Evolutionary conservation across 1,140 invertebrate species (phyloP), one percentile per base, ranked within the genome.

Genomic region (Cherax quadricarinatus): DNA sequence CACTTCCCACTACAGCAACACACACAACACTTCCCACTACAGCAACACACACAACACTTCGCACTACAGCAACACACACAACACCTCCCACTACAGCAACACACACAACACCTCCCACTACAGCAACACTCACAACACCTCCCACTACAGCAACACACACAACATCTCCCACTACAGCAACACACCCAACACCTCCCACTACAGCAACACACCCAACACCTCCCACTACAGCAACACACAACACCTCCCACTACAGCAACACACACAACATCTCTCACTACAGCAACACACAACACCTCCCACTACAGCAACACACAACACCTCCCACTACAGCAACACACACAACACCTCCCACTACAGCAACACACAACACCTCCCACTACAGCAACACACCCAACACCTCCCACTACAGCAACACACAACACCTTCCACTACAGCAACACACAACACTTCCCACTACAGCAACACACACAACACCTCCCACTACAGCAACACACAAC

Each of bases 91-190:
- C 30, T 41, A 41, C 30, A 41, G 30, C 30, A 41, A 49, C 86
- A 49, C 73, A 86, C 84, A 41, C 84, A 62, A 86, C 84, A 86
- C 30, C 21, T 66, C 21, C 53, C 18, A 41, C 14, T 70, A 62
- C 60, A 80, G 9, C 7, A n/a, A 41, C 78, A 41, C 78, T 53
- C 78, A 80, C 73, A 41, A 41, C 70, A 79, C 73, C 62, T 41
- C 24, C 57, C 16, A 10, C n/a, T 60, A n/a, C 24, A 5, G 1
- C 48, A 4, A 7, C 41, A 41, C 16, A 53, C 14, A 24, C 30
- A 41, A 41, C 30, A 41, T 24, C 62, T 41, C 24, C 57, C 16
- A 10, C n/a, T 60, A n/a, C 24, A 5, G 14, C 48, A 4, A 7
- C 41, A 41, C 16, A 53, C 14, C 16, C 30, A 41, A 41, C 30